Conservation (phyloP, 2,113 vertebrate genomes). For the Orycteropus afer region DNA sequence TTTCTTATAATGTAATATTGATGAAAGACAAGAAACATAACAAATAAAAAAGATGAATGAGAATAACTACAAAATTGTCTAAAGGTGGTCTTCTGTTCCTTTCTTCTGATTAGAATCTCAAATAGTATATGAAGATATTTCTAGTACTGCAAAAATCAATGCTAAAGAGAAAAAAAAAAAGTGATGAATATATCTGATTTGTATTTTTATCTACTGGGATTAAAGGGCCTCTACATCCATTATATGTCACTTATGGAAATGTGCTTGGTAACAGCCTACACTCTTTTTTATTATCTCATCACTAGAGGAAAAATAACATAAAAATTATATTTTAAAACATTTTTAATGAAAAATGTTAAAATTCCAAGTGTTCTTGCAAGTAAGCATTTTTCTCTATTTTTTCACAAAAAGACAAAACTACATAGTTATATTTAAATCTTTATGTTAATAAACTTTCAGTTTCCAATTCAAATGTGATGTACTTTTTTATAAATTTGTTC, state of each 20-base stretch:
- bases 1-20: neutral
- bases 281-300: neutral
- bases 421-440: neutral
- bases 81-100: neutral
- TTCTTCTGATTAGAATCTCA: neutral
- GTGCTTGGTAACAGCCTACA: neutral
- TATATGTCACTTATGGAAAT: neutral
- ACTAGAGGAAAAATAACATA: neutral
- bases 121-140: neutral
- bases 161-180: neutral
- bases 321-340: neutral
- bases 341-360: neutral
- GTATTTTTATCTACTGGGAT: neutral
- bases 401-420: neutral
- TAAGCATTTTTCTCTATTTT: neutral
- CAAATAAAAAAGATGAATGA: neutral
- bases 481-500: slow-evolving; percentile 3
- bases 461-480: slow-evolving; percentile 8
- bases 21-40: neutral
- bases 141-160: neutral
- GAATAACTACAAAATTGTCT: neutral
- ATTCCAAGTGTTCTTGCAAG: neutral
- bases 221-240: neutral
- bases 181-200: neutral
- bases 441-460: neutral